A percentile compares a stretch with the other conserved stretches of the same genome.
Conservation (phyloP, 2,888 invertebrate genomes). For the Campopleginae sp. region DNA sequence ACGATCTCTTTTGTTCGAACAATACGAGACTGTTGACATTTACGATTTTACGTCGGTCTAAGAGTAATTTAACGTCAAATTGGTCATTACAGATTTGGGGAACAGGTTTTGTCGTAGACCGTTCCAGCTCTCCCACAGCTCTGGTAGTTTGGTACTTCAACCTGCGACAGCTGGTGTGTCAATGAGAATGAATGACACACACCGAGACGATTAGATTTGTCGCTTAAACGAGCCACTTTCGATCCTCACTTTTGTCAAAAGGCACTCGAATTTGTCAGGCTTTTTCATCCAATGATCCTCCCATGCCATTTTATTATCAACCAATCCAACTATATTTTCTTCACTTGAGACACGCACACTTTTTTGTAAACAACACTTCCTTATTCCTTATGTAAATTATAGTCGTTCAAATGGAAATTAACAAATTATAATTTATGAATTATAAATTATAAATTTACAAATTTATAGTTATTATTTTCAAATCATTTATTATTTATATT, state of each 20-base stretch:
- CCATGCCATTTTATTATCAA: conserved; percentile 1
- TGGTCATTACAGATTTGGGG: conserved; percentile 64
- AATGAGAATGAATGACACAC: conserved; percentile 59
- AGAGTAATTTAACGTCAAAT: conserved; percentile 62
- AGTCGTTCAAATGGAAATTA: no score
- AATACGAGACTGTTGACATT: conserved; percentile 60
- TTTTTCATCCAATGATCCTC: conserved; percentile 32
- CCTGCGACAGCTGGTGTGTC: conserved; percentile 63
- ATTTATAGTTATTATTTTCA: no score
- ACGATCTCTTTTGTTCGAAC: conserved; percentile 48
- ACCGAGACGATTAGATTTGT: conserved; percentile 63
- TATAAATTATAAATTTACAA: no score
- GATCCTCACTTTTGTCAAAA: conserved; percentile 54
- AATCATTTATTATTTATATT: no score
- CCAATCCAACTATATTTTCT: conserved; percentile 46
- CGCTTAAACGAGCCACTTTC: conserved; percentile 53
- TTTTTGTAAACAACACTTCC: conserved; percentile 15
- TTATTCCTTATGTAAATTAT: no score
- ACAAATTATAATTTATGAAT: no score
- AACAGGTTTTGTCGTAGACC: conserved; percentile 50
- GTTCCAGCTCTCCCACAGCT: not conserved
- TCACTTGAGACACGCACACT: conserved; percentile 23
- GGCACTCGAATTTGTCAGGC: conserved; percentile 52
- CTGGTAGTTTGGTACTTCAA: conserved; percentile 57
- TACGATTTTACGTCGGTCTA: conserved; percentile 54